Percentiles rank a stretch among this genome's conserved stretches.
These are phyloP conservation scores for Tortrix viridana DNA, from an alignment of 2,888 invertebrate genomes.

Conservation along the genomic window DNA sequence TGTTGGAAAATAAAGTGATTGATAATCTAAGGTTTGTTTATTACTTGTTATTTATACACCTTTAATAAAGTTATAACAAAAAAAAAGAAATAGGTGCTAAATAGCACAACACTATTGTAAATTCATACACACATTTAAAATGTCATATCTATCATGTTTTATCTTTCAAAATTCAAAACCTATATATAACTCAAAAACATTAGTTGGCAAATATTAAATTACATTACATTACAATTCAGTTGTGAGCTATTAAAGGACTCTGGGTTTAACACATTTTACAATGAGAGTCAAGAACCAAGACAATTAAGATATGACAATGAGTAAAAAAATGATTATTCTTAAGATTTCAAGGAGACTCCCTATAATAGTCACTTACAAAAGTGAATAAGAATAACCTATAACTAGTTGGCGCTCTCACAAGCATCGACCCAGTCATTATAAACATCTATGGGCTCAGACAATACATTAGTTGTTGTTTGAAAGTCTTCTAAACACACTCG, in stretches of 20 bases:
- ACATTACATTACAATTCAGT: too few relatives aligned
- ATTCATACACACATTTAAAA: too few relatives aligned
- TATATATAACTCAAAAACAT: too few relatives aligned
- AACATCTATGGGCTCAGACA: conserved; percentile 99
- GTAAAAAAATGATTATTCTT: conserved; percentile 11
- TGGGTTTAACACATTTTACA: too few relatives aligned
- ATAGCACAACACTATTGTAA: too few relatives aligned
- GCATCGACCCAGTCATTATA: conserved; percentile 99
- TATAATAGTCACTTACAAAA: conserved; percentile 3
- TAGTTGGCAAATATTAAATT: too few relatives aligned
- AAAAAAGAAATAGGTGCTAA: too few relatives aligned
- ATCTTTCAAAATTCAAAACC: too few relatives aligned
- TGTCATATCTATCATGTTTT: too few relatives aligned
- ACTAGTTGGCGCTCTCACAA: conserved; percentile 94
- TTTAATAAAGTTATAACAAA: too few relatives aligned
- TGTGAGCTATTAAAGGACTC: too few relatives aligned
- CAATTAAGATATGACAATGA: neutral
- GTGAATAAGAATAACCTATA: conserved; percentile 42
- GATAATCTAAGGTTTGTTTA: conserved; percentile 45
- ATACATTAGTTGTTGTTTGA: conserved; percentile 97
- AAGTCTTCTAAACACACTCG: conserved; percentile 98
- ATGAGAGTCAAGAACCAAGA: too few relatives aligned
- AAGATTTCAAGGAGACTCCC: conserved; percentile 27
- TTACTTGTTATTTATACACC: conserved; percentile 36
- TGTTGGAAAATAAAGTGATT: conserved; percentile 66